phyloP scores from a whole-genome alignment of 2,113 vertebrate genomes.

The Euleptes europaea region DNA sequence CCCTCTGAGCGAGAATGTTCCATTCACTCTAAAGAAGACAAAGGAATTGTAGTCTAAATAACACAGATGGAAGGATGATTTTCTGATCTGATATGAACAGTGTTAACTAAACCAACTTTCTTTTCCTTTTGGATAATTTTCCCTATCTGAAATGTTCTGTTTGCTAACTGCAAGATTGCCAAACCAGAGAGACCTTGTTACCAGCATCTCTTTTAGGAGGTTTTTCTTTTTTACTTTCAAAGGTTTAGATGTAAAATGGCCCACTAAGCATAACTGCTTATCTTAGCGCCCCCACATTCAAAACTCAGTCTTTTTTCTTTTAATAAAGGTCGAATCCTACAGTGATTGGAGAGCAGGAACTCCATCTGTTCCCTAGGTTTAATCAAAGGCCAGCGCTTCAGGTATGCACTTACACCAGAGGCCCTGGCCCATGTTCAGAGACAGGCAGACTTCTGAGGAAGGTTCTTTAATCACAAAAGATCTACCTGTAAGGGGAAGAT shows the following conservation, averaged over 20 bases:
- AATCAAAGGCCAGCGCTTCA: no score
- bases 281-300: no score
- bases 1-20: slow-evolving; percentile 45
- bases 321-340: background rate
- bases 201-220: background rate
- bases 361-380: no score
- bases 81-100: slow-evolving; percentile 36
- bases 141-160: background rate
- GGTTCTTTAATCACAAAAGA: background rate
- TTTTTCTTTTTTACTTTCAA: background rate
- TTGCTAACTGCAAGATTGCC: background rate
- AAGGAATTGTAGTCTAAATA: background rate
- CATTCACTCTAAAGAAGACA: slow-evolving; percentile 50
- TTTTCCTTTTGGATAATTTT: background rate
- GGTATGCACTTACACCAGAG: no score
- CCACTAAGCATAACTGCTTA: background rate
- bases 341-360: background rate
- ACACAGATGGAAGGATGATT: slow-evolving; percentile 21
- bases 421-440: no score
- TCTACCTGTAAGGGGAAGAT: background rate
- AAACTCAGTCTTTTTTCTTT: background rate
- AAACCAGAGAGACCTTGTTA: background rate
- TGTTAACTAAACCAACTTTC: slow-evolving; percentile 3
- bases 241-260: background rate
- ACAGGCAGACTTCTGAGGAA: background rate